Evolutionary conservation across 2,113 vertebrate species (phyloP), one percentile per base, ranked within the genome.

Genomic region (Poicephalus gulielmi): DNA sequence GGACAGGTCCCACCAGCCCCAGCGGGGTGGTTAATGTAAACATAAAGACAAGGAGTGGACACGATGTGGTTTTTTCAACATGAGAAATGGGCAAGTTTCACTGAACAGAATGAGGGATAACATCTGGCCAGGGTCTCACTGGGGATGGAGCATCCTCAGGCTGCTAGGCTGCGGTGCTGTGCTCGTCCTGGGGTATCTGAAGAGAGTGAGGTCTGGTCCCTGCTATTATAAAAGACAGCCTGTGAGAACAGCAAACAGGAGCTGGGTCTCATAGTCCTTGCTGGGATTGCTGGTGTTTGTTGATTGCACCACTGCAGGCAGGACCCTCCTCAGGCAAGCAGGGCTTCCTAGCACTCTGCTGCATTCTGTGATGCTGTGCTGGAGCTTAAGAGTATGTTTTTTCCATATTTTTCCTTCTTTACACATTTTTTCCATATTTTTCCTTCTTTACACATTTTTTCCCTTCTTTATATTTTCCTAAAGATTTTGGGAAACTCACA

Each of bases 141-240:
- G 3, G 14, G 19, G 39, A 24, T 10, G 22, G 41, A 70, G 39
- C 31, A 23, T 14, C 19, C 7, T 15, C 44, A 24, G 35, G 63
- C 62, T 43, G 44, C 67, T 41, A 62, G 63, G 33, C 46, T 6
- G 2, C 14, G 20, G 10, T 8, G 49, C 17, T 43, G 17, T 27
- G 27, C 66, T 55, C 1, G 0, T 35, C 57, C 31, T 22, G 55
- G 12, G 27, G 0, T 18, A 31, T 17, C 33, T 43, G 16, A 27
- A 33, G 28, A 28, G 27, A 64, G 11, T 2, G 6, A 41, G 55
- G 37, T 28, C 70, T 52, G 7, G 20, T 46, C 28, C 28, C 63
- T 41, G 6, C 23, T 63, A 25, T 62, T 63, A 47, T 41, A 18
- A 67, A 68, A 60, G 6, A 37, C 28, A 75, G 52, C 69, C 47